Evolutionary conservation across 2,888 invertebrate genomes (phyloP).

Genomic region (Erpobdella octoculata): DNA sequence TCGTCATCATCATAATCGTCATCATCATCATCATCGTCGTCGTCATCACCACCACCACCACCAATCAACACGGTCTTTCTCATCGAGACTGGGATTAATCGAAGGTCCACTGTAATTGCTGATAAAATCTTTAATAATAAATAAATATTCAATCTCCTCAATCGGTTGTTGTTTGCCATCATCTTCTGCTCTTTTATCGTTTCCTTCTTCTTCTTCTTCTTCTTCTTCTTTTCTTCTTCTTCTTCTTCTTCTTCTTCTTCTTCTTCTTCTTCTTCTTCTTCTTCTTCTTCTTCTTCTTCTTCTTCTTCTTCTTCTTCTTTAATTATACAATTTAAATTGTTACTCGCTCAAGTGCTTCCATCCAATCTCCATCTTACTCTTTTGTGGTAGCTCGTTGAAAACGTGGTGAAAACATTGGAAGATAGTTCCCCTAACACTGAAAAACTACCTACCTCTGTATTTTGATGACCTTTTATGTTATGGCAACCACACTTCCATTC

Average conservation of each 20-base stretch:
- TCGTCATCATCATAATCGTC: not conserved
- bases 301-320: constrained; percentile 1
- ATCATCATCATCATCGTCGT: not conserved
- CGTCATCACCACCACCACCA: not conserved
- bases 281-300: not conserved
- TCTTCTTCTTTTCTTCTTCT: not conserved
- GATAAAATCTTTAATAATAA: not conserved
- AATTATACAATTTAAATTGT: no score
- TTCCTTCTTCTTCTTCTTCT: not conserved
- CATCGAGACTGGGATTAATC: not conserved
- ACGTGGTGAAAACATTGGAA: no score
- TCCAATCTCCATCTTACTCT: no score
- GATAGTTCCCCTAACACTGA: no score
- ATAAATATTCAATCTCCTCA: not conserved
- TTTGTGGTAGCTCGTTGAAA: no score
- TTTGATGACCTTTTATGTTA: no score
- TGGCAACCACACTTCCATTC: no score
- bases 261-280: not conserved
- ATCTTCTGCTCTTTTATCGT: no score
- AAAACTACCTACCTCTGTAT: no score
- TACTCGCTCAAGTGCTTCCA: no score
- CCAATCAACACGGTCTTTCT: no score
- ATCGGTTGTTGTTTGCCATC: not conserved
- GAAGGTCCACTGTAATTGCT: not conserved
- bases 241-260: not conserved